Conservation (phyloP, 1,140 invertebrate genomes). For the Papilio polytes region DNA sequence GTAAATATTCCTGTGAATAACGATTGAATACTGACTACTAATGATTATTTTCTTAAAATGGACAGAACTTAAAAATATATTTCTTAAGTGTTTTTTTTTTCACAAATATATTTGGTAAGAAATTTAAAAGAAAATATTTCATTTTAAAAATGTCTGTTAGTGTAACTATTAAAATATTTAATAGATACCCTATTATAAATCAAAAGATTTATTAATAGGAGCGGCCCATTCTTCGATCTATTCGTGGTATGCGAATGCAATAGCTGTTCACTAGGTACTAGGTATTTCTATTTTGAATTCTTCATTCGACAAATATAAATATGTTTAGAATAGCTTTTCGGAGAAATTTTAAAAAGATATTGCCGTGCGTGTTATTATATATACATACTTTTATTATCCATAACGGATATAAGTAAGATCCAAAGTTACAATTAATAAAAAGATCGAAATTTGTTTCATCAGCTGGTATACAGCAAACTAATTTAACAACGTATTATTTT, state of each 20-base stretch:
- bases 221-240: conserved; percentile 17
- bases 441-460: background rate
- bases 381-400: background rate
- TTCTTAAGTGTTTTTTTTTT: background rate
- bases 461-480: background rate
- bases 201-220: conserved; percentile 26
- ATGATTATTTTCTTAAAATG: background rate
- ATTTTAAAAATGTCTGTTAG: background rate
- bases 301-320: conserved; percentile 16
- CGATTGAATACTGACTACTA: too few relatives aligned
- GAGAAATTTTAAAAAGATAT: background rate
- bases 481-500: conserved; percentile 59
- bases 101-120: background rate
- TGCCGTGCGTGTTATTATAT: background rate
- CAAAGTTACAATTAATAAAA: too few relatives aligned
- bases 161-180: background rate
- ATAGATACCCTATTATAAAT: background rate
- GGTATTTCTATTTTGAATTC: conserved; percentile 24
- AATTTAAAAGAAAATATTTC: too few relatives aligned
- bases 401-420: background rate
- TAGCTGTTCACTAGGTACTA: conserved; percentile 20
- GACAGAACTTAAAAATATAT: too few relatives aligned
- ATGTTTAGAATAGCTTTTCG: background rate
- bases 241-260: conserved; percentile 23
- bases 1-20: too few relatives aligned